Percentiles rank a stretch among this genome's conserved stretches.
Evolutionary conservation across 2,888 invertebrate genomes (phyloP).

Genomic region (Protodeltote pygarga): DNA sequence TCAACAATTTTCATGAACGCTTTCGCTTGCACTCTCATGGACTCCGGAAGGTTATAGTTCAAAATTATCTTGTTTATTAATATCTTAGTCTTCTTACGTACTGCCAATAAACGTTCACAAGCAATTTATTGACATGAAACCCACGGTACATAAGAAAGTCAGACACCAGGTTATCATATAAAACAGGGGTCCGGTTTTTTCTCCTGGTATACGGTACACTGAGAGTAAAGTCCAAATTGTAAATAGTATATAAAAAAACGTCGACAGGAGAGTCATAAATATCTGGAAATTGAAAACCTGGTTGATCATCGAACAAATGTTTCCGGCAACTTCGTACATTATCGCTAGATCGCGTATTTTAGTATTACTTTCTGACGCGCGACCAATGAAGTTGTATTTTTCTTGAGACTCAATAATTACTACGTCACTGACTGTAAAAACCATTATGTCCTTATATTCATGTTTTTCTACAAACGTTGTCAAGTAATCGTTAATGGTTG

Average conservation of each 20-base stretch:
- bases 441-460: constrained; percentile 38
- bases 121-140: constrained; percentile 59
- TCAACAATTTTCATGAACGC: constrained; percentile 70
- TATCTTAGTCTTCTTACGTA: constrained; percentile 60
- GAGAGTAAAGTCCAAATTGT: constrained; percentile 66
- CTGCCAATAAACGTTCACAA: constrained; percentile 60
- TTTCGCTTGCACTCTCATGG: constrained; percentile 69
- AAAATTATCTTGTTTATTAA: constrained; percentile 71
- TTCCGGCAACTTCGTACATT: constrained; percentile 65
- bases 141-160: constrained; percentile 56
- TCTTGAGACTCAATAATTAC: constrained; percentile 36
- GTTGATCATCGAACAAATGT: constrained; percentile 60
- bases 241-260: constrained; percentile 65
- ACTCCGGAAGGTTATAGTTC: constrained; percentile 67
- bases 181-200: constrained; percentile 40
- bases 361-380: constrained; percentile 52
- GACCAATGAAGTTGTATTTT: constrained; percentile 55
- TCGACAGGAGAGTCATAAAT: constrained; percentile 65
- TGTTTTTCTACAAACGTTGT: constrained; percentile 56
- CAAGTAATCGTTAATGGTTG: constrained; percentile 60
- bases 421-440: constrained; percentile 53
- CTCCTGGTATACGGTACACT: constrained; percentile 50
- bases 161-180: constrained; percentile 60
- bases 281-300: constrained; percentile 68
- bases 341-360: constrained; percentile 64